A percentile compares a stretch with the other conserved stretches of the same genome.
phyloP scores from a whole-genome alignment of 2,888 invertebrate species.

The Cylindroiulus punctatus region DNA sequence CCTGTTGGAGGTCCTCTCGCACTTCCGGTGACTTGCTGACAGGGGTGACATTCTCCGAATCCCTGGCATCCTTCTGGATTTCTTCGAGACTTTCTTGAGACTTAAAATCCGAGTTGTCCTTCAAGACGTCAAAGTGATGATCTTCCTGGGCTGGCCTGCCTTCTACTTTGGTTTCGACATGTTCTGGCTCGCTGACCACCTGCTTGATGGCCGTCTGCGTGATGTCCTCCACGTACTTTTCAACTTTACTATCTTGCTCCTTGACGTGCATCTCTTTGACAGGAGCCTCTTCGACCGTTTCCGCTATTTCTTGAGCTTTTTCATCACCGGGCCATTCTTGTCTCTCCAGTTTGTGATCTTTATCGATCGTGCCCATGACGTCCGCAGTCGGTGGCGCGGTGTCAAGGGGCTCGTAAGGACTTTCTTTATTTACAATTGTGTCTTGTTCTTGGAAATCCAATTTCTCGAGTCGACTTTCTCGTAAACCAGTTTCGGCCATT shows the following conservation, averaged over 20 bases:
- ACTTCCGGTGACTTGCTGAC: conserved; percentile 26
- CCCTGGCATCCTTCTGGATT: neutral
- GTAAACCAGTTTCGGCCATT: neutral
- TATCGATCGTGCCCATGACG: neutral
- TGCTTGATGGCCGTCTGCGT: conserved; percentile 19
- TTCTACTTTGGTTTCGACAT: conserved; percentile 2
- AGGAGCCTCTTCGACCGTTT: conserved; percentile 56
- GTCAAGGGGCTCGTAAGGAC: neutral
- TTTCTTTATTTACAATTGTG: conserved; percentile 57
- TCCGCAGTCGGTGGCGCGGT: neutral
- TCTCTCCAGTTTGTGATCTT: neutral
- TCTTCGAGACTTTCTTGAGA: neutral
- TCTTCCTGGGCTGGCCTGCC: neutral
- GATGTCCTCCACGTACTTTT: conserved; percentile 22
- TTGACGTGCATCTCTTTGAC: conserved; percentile 54
- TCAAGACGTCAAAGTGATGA: neutral
- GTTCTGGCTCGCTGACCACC: neutral
- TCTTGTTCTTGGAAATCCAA: conserved; percentile 54
- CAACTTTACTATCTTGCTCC: conserved; percentile 38
- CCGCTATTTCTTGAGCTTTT: neutral
- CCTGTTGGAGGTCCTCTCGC: neutral
- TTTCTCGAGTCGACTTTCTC: conserved; percentile 53
- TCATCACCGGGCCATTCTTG: neutral
- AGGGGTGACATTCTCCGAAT: neutral
- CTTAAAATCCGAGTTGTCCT: neutral